These are phyloP conservation scores for Calameuta filiformis DNA, from an alignment of 2,888 invertebrate species.

Conservation along the genomic window DNA sequence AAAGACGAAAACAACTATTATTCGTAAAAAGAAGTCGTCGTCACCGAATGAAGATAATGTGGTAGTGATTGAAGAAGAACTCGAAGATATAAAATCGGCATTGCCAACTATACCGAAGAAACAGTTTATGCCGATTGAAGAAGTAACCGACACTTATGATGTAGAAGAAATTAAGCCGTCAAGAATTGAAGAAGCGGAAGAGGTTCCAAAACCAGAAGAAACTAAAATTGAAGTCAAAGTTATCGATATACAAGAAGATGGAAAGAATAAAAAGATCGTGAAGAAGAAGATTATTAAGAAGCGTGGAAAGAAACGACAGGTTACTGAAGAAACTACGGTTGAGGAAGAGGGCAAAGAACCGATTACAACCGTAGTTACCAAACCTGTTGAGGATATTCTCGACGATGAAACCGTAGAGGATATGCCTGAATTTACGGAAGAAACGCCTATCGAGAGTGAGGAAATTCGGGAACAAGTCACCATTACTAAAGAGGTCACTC, in stretches of 20 bases:
- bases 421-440: conserved; percentile 23
- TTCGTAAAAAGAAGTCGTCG: conserved; percentile 48
- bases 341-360: conserved; percentile 66
- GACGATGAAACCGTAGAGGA: conserved; percentile 31
- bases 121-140: conserved; percentile 58
- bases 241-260: conserved; percentile 7
- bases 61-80: conserved; percentile 61
- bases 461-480: conserved; percentile 22
- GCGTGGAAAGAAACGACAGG: conserved; percentile 31
- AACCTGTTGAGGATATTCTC: conserved; percentile 37
- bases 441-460: neutral
- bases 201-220: conserved; percentile 29
- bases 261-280: conserved; percentile 12
- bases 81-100: conserved; percentile 51
- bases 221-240: conserved; percentile 22
- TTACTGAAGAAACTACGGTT: conserved; percentile 45
- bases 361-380: conserved; percentile 61
- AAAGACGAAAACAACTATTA: conserved; percentile 59
- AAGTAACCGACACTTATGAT: conserved; percentile 43
- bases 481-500: conserved; percentile 60
- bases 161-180: conserved; percentile 52
- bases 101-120: conserved; percentile 56
- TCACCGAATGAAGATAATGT: conserved; percentile 44
- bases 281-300: conserved; percentile 19
- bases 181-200: conserved; percentile 52